Base-by-base conservation (phyloP, 2,797 vertebrate genomes). In the Spinibarbus caldwelli region DNA sequence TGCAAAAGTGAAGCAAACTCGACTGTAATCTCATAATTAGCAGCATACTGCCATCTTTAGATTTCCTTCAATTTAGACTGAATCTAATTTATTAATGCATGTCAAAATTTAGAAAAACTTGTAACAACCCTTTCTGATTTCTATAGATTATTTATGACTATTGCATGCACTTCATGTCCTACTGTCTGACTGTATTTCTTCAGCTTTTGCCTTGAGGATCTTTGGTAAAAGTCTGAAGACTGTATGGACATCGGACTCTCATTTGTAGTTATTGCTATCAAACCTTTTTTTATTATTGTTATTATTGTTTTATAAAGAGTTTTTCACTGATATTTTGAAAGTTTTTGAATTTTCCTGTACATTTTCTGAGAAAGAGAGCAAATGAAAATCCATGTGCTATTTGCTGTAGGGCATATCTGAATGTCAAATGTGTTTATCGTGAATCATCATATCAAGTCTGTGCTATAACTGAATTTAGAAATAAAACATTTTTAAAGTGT, bases 321-420 rank as follows among this genome's bases (percentile, higher is more conserved):
- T 81, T 72, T 82, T 73, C 17, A 83, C 81, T 75, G 41, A 70
- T 68, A n/a, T 70, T 82, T 59, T 62, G 19, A 31, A 45, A 15
- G 29, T 31, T 4, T 41, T 45, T 82, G 11, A 5, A 29, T 26
- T 34, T 66, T 64, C 62, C 29, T 64, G 62, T 31, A 64, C 29
- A 31, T 64, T 45, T 31, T 47, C 36, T 62, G 41, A 45, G 38
- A 34, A 64, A 15, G 62, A 71, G 38, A 62, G 68, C 54, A 62
- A 19, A 82, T 31, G n/a, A 82, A 29, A 17, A 52, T 57, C n/a
- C 36, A 62, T 59, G 70, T 75, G 52, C 26, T 73, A 19, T 62
- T 59, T 73, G 59, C 41, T 64, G 64, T 41, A 38, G 21, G 43
- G 45, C 31, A 19, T 34, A 23, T 47, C 36, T 8, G 26, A 78